These are phyloP conservation scores for Thalassarche chlororhynchos DNA, from an alignment of 2,113 vertebrate species.

Conservation along the genomic window DNA sequence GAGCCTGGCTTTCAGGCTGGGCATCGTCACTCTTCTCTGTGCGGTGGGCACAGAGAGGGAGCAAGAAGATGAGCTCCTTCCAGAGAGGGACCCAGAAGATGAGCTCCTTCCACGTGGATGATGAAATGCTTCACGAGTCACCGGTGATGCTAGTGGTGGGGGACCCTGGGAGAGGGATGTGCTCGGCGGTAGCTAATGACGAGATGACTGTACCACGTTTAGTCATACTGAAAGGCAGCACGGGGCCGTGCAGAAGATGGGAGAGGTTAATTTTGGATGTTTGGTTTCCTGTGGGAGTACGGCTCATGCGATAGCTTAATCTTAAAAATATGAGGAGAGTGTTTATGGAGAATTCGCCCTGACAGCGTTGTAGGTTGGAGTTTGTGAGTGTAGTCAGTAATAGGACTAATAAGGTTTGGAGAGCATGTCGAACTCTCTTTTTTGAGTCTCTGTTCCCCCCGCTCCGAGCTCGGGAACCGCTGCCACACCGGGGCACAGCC, in stretches of 20 bases:
- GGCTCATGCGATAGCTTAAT: not conserved
- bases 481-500: not conserved
- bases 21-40: not conserved
- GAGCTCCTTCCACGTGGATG: rapidly evolving
- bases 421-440: rapidly evolving
- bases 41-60: not conserved
- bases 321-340: not conserved
- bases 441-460: not conserved
- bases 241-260: not conserved
- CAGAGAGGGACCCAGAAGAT: not conserved
- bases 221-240: not conserved
- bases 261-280: not conserved
- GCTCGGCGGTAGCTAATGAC: rapidly evolving
- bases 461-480: not conserved
- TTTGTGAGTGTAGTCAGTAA: not conserved
- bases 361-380: not conserved
- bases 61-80: not conserved
- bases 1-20: not conserved
- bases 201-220: not conserved
- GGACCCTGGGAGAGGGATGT: not conserved
- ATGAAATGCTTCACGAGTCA: not conserved
- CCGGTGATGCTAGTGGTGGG: not conserved
- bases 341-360: not conserved
- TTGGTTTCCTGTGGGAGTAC: not conserved
- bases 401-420: not conserved